Evolutionary conservation across 2,797 vertebrate genomes (phyloP).

Genomic region (Aselliscus stoliczkanus): DNA sequence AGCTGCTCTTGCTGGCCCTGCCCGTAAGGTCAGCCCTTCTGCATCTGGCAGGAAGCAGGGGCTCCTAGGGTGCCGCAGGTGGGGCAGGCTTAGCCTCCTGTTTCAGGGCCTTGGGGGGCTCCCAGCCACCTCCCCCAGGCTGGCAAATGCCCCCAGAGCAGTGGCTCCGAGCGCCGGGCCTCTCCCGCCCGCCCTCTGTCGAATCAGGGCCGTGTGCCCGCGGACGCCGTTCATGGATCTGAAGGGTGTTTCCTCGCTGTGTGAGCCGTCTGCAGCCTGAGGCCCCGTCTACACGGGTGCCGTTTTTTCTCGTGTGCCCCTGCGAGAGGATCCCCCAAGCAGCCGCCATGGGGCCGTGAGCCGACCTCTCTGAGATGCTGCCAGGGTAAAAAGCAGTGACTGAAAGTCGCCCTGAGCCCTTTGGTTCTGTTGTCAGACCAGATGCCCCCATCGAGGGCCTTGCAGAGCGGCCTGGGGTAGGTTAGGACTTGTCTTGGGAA

Average conservation of each 20-base stretch:
- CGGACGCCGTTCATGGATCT: neutral
- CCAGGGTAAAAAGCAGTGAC: accelerated
- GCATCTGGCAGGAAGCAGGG: too few relatives aligned
- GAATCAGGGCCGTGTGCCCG: neutral
- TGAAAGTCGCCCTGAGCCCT: accelerated
- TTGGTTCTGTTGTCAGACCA: neutral
- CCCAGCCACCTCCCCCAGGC: neutral
- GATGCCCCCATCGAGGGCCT: accelerated
- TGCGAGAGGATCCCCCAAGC: accelerated
- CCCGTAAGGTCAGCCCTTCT: too few relatives aligned
- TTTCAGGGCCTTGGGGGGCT: neutral
- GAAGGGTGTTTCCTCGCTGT: neutral
- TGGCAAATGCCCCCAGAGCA: neutral
- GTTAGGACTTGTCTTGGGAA: neutral
- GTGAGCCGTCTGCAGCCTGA: neutral
- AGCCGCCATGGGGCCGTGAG: accelerated
- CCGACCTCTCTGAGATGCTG: neutral
- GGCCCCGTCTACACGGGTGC: neutral
- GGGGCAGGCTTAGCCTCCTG: neutral
- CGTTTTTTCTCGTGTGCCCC: too few relatives aligned
- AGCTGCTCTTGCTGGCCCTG: neutral
- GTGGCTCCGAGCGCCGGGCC: accelerated
- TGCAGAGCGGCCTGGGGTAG: accelerated
- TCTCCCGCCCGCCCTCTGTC: neutral
- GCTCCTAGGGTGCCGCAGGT: too few relatives aligned